Percentiles rank a stretch among this genome's conserved stretches.
Conservation (phyloP, 2,888 invertebrate species). For the Willowsia nigromaculata region DNA sequence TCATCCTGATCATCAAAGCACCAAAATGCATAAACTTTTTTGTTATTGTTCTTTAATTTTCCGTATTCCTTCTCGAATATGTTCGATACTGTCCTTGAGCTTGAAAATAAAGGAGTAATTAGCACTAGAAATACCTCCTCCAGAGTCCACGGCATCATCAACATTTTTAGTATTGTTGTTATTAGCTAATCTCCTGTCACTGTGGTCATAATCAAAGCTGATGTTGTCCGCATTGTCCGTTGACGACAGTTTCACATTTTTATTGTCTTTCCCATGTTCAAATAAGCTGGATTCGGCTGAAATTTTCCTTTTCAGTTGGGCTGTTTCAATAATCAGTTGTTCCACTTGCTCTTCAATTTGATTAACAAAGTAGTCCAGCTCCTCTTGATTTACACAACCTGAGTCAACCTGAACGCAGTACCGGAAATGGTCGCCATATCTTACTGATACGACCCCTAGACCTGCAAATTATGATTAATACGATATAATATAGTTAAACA, state of each 20-base stretch:
- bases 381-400: conserved; percentile 51
- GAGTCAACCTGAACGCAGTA: conserved; percentile 73
- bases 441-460: conserved; percentile 67
- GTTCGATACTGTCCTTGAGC: conserved; percentile 51
- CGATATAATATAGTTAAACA: no score
- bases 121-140: background rate
- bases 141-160: background rate
- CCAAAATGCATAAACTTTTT: background rate
- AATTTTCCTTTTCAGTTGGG: conserved; percentile 30
- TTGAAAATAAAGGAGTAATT: conserved; percentile 34
- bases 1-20: background rate
- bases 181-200: no score
- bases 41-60: conserved; percentile 50
- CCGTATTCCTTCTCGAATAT: conserved; percentile 41
- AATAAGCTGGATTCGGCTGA: conserved; percentile 43
- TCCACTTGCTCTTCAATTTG: conserved; percentile 64
- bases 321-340: conserved; percentile 51
- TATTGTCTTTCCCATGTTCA: background rate
- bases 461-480: no score
- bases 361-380: conserved; percentile 65
- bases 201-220: background rate
- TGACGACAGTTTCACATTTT: background rate
- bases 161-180: background rate
- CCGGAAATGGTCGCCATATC: conserved; percentile 71
- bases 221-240: background rate